These are phyloP conservation scores for Trimorus sp. DNA, from an alignment of 2,888 invertebrate genomes.

Conservation along the genomic window DNA sequence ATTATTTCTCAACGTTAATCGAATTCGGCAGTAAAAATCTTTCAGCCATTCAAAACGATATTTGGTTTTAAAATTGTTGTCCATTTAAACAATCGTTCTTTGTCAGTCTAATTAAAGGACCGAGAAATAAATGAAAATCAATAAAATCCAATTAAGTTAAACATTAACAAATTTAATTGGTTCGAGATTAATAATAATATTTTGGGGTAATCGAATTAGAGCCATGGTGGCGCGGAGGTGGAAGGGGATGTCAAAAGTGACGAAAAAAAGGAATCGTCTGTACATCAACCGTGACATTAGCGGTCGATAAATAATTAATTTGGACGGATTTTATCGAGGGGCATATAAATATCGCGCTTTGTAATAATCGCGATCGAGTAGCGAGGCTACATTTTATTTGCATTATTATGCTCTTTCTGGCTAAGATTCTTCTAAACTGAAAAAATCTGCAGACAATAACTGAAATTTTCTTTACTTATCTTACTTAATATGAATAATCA, in stretches of 20 bases:
- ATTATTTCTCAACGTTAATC: not conserved
- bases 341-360: not conserved
- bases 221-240: not conserved
- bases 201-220: conserved; percentile 4
- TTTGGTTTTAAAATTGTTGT: not conserved
- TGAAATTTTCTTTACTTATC: no score
- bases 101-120: conserved; percentile 1
- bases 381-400: conserved; percentile 1
- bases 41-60: no score
- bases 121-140: conserved; percentile 18
- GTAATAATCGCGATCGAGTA: not conserved
- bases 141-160: conserved; percentile 12
- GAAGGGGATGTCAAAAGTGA: not conserved
- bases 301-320: conserved; percentile 8
- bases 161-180: conserved; percentile 25
- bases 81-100: conserved; percentile 18
- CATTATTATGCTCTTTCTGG: no score
- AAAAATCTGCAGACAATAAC: no score
- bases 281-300: not conserved
- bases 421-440: no score
- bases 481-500: no score
- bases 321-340: not conserved
- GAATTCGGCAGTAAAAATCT: no score
- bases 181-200: not conserved
- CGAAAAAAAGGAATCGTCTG: no score